These are phyloP conservation scores for Heliconius nattereri DNA, from an alignment of 1,140 invertebrate genomes.

Conservation along the genomic window DNA sequence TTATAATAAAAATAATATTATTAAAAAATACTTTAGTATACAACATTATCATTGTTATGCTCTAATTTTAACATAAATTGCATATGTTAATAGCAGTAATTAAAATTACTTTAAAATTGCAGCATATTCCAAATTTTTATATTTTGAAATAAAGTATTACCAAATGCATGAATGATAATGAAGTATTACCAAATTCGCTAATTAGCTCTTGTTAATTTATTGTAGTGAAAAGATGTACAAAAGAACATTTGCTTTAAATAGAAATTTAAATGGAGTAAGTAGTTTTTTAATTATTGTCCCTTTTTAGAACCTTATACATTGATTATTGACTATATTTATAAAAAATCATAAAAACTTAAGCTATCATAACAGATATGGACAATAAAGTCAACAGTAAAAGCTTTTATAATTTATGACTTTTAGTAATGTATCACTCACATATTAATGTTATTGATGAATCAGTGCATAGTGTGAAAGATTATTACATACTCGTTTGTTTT, in stretches of 20 bases:
- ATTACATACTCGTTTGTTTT: neutral
- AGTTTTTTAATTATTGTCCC: neutral
- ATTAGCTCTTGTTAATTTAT: neutral
- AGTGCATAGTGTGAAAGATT: neutral
- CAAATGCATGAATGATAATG: neutral
- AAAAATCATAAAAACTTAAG: neutral
- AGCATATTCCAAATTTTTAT: neutral
- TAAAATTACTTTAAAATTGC: neutral
- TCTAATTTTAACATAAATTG: conserved; percentile 12
- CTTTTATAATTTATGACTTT: conserved; percentile 4
- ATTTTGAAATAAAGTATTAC: conserved; percentile 8
- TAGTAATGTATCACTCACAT: conserved; percentile 3
- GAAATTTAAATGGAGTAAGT: neutral
- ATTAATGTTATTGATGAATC: conserved; percentile 7
- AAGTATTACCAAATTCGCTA: neutral
- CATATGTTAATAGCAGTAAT: conserved; percentile 1
- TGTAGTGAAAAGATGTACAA: neutral
- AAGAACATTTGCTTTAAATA: neutral
- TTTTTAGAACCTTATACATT: neutral
- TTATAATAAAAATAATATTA: neutral
- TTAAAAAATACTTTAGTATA: neutral
- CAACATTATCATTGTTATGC: conserved; percentile 13
- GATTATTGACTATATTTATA: neutral
- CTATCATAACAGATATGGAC: neutral
- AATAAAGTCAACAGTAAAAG: neutral